Conservation (phyloP, 2,113 vertebrate species). For the Triplophysa siluroides region DNA sequence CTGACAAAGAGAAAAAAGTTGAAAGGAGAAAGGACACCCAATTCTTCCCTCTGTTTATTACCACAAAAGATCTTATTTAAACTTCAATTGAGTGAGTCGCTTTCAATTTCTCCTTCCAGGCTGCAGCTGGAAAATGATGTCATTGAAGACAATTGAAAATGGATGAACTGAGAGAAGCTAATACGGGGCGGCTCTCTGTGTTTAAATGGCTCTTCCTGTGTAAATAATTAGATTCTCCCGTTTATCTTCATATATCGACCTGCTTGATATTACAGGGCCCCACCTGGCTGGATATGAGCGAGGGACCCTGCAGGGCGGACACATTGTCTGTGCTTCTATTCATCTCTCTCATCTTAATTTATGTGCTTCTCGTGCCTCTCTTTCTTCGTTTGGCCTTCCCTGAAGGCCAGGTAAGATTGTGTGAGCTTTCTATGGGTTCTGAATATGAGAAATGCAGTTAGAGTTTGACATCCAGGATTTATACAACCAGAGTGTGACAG, state of each 20-base stretch:
- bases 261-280: slow-evolving; percentile 47
- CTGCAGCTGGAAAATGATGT: slow-evolving; percentile 51
- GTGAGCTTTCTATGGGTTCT: background rate
- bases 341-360: slow-evolving; percentile 27
- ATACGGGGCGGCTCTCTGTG: slow-evolving; percentile 52
- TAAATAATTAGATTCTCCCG: slow-evolving; percentile 60
- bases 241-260: slow-evolving; percentile 53
- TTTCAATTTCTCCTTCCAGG: slow-evolving; percentile 63
- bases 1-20: slow-evolving; percentile 60
- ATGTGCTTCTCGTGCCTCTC: background rate
- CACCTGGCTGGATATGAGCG: slow-evolving; percentile 19
- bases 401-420: slow-evolving; percentile 1
- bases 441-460: slow-evolving; percentile 5
- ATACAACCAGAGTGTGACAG: background rate
- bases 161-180: slow-evolving; percentile 40
- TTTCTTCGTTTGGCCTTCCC: background rate
- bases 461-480: slow-evolving; percentile 14
- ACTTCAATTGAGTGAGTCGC: slow-evolving; percentile 63
- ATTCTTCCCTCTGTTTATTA: slow-evolving; percentile 61
- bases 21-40: slow-evolving; percentile 63
- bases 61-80: slow-evolving; percentile 64
- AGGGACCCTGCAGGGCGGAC: background rate
- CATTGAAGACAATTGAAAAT: slow-evolving; percentile 52
- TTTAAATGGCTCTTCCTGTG: slow-evolving; percentile 53
- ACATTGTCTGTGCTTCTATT: slow-evolving; percentile 34